phyloP scores from a whole-genome alignment of 2,888 invertebrate species.

The Lysandra bellargus region DNA sequence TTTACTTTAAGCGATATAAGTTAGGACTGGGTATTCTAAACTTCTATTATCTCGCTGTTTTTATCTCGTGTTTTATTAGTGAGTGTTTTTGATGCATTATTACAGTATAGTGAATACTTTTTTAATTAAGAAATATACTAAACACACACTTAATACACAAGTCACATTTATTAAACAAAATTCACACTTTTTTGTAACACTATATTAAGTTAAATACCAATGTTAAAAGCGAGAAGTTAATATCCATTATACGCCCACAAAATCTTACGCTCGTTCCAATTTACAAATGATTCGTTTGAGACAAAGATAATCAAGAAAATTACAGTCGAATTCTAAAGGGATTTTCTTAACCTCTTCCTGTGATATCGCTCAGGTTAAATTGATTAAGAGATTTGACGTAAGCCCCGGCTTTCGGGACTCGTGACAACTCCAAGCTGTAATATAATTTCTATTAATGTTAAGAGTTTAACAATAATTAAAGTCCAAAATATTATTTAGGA shows the following conservation, averaged over 20 bases:
- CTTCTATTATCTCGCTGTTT: background rate
- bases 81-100: background rate
- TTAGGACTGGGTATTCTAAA: background rate
- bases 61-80: background rate
- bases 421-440: conserved; percentile 22
- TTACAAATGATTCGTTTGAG: conserved; percentile 26
- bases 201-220: background rate
- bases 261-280: conserved; percentile 16
- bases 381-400: conserved; percentile 29
- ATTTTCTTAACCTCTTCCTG: conserved; percentile 24
- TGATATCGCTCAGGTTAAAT: conserved; percentile 25
- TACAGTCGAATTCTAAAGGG: conserved; percentile 25
- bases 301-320: conserved; percentile 30
- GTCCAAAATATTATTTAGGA: background rate
- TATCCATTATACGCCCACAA: background rate
- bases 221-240: background rate
- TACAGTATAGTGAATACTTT: background rate
- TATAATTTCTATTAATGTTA: conserved; percentile 1
- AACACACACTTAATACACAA: too few relatives aligned
- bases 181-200: background rate
- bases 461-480: background rate
- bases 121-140: background rate
- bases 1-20: conserved; percentile 5
- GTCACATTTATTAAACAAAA: background rate
- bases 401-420: conserved; percentile 17